Base-by-base conservation (phyloP, 2,888 invertebrate species). In the Pheosia gnoma region DNA sequence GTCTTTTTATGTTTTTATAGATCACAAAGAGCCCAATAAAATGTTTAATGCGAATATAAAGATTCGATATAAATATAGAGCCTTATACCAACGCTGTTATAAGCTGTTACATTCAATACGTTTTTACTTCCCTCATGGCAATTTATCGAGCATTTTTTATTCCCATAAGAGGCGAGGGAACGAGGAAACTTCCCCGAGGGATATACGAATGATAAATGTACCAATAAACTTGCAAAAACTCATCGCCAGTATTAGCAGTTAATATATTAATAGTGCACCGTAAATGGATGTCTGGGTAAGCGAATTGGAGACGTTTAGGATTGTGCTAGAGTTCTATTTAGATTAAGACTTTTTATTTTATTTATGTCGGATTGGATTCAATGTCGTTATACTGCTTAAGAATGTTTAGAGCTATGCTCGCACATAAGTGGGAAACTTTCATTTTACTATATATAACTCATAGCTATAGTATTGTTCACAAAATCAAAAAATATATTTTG, bases 181-280 rank as follows among this genome's bases (percentile, higher is more conserved):
- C 5, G 53, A 53, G 53, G 37, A 53, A 53, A 38, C 11, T 51
- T 36, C 37, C 53, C 9, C 37, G 53, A 51, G 25, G 51, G 51
- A 51, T 51, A 25, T 25, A 51, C 51, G 51, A 51, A 57, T 45
- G 57, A 57, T 57, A 43, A 57, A 58, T 58, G 36, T 58, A 10
- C 25, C 36, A 11, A 58, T 38, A 58, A 37, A 47, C 47, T 25
- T 58, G 38, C 55, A 41, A 39, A n/a, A 45, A 47, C 51, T 25
- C 51, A 51, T 51, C 25, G 51, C 25, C 51, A 25, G 51, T 51
- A 51, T 25, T 7, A 8, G 8, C 25, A 25, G 9, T 47, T 47
- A 47, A 47, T 47, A 11, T 47, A 47, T 47, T 11, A n/a, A 47
- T 47, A 47, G n/a, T 47, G 47, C n/a, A 47, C 11, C 10, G 45